Evolutionary conservation across 2,888 invertebrate species (phyloP).

Genomic region (Panopea generosa): DNA sequence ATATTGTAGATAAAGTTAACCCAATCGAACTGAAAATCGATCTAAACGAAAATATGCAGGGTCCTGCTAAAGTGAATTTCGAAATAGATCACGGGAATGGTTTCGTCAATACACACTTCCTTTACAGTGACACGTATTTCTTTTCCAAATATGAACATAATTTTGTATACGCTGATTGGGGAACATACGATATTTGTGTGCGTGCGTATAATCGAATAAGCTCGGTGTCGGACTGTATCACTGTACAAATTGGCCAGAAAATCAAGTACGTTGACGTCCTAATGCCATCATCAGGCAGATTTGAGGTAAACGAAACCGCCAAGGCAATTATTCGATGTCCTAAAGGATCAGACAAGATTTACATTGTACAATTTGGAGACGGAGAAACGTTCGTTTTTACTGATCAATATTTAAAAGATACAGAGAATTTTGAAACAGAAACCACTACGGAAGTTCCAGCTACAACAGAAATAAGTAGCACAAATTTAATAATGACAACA

Average conservation of each 20-base stretch:
- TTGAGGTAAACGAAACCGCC: slow-evolving; percentile 63
- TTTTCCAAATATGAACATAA: slow-evolving; percentile 69
- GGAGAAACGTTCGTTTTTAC: slow-evolving; percentile 70
- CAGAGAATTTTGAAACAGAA: slow-evolving; percentile 35
- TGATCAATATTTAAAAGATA: slow-evolving; percentile 57
- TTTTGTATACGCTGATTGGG: slow-evolving; percentile 79
- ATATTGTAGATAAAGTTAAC: slow-evolving; percentile 72
- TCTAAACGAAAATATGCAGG: slow-evolving; percentile 71
- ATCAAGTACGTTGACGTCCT: slow-evolving; percentile 79
- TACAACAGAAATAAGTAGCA: neutral
- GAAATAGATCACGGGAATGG: slow-evolving; percentile 79
- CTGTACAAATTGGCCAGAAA: slow-evolving; percentile 80
- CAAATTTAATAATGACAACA: neutral
- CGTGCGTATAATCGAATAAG: slow-evolving; percentile 79
- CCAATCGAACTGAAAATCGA: slow-evolving; percentile 72
- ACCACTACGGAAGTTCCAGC: slow-evolving; percentile 10
- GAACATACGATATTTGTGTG: slow-evolving; percentile 78
- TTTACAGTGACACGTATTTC: slow-evolving; percentile 52
- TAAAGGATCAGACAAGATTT: slow-evolving; percentile 77
- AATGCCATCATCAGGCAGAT: slow-evolving; percentile 68
- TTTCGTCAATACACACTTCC: slow-evolving; percentile 39
- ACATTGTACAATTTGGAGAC: slow-evolving; percentile 75
- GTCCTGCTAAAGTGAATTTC: slow-evolving; percentile 73
- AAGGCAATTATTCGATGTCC: slow-evolving; percentile 74
- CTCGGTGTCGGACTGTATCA: slow-evolving; percentile 57